Percentiles rank a stretch among this genome's conserved stretches.
phyloP scores from a whole-genome alignment of 1,140 invertebrate genomes.

The Lutraria rhynchaena region DNA sequence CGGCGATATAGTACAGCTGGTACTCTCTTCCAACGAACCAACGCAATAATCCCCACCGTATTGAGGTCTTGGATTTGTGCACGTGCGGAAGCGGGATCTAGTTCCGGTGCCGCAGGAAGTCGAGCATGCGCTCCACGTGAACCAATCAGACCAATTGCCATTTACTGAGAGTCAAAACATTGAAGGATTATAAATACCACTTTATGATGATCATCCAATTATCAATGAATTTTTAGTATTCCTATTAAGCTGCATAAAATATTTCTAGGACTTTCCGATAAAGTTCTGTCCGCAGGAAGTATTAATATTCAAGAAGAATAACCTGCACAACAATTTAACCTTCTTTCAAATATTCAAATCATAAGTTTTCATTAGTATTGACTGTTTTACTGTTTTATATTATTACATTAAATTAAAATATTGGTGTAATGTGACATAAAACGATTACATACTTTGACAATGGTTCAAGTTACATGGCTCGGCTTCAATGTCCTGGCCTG shows the following conservation, averaged over 20 bases:
- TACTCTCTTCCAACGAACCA: conserved; percentile 23
- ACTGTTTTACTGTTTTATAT: neutral
- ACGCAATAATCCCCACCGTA: conserved; percentile 19
- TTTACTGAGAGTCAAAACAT: neutral
- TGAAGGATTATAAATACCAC: no score
- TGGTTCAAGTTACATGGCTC: neutral
- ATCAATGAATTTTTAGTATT: no score
- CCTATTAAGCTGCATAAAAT: no score
- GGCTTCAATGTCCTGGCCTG: conserved; percentile 2
- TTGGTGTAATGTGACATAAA: neutral
- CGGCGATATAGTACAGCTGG: neutral
- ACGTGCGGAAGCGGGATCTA: conserved; percentile 8
- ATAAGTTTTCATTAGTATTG: neutral
- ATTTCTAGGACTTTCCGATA: no score
- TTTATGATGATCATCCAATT: no score
- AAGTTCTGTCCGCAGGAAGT: no score
- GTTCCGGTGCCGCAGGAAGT: conserved; percentile 20
- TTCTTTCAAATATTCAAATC: no score
- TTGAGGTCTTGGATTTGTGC: conserved; percentile 35
- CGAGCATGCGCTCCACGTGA: conserved; percentile 23
- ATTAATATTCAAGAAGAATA: no score
- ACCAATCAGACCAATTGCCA: conserved; percentile 21
- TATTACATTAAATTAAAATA: neutral
- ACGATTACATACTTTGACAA: conserved; percentile 20
- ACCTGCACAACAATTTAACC: no score